A percentile compares a stretch with the other conserved stretches of the same genome.
Conservation (phyloP, 2,113 vertebrate species). For the Mus musculus region DNA sequence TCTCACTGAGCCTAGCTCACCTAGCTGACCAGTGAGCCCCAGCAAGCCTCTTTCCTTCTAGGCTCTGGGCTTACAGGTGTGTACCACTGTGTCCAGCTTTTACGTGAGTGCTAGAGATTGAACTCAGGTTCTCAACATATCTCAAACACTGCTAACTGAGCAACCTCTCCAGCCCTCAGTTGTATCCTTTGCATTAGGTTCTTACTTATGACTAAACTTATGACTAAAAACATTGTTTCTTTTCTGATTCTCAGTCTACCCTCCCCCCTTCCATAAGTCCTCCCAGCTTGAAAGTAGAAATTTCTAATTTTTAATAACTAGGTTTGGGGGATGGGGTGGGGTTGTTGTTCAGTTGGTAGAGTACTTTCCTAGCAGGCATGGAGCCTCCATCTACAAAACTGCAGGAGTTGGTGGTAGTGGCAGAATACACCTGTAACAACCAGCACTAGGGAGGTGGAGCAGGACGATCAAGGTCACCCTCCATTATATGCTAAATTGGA, state of each 20-base stretch:
- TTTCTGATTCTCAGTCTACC: conserved; percentile 8
- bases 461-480: not conserved
- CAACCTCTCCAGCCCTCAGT: not conserved
- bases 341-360: not conserved
- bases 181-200: conserved; percentile 19
- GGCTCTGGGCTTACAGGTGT: not conserved
- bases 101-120: no score
- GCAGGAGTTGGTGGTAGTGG: no score
- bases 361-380: no score
- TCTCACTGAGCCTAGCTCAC: not conserved
- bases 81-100: not conserved
- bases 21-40: not conserved
- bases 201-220: not conserved
- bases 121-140: not conserved
- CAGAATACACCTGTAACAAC: not conserved
- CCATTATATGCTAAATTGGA: not conserved
- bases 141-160: not conserved
- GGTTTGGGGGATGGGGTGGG: not conserved
- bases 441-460: not conserved
- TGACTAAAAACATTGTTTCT: conserved; percentile 19
- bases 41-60: no score
- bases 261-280: not conserved
- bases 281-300: not conserved
- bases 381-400: no score
- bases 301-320: conserved; percentile 44